phyloP scores from a whole-genome alignment of 1,140 invertebrate genomes.

The Zaprionus davidi region DNA sequence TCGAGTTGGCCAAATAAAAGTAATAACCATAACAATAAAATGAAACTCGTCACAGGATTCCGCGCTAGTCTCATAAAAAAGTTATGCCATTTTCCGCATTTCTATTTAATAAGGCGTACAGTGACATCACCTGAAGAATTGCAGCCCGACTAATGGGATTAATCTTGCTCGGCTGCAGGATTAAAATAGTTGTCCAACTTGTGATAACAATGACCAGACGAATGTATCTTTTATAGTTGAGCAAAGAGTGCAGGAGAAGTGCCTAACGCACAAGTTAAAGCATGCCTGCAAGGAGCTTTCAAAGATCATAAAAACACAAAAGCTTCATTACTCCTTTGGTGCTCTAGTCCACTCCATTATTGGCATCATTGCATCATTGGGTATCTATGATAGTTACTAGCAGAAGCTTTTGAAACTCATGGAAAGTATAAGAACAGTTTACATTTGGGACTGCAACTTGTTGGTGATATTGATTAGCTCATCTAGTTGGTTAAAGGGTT shows the following conservation, averaged over 20 bases:
- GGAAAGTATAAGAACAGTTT: too few species aligned
- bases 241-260: neutral
- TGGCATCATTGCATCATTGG: too few species aligned
- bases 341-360: too few species aligned
- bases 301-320: neutral
- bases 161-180: neutral
- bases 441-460: too few species aligned
- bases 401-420: neutral
- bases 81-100: conserved; percentile 12
- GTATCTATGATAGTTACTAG: neutral
- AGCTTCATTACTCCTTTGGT: too few species aligned
- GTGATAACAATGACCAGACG: neutral
- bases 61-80: conserved; percentile 6
- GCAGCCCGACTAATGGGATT: conserved; percentile 9
- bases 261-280: neutral
- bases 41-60: conserved; percentile 26
- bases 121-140: conserved; percentile 1
- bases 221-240: neutral
- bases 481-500: too few species aligned
- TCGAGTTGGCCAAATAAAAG: conserved; percentile 37
- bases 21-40: conserved; percentile 58
- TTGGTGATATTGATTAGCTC: too few species aligned
- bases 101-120: conserved; percentile 20
- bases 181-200: neutral
- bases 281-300: neutral